Evolutionary conservation across 2,113 vertebrate genomes (phyloP), one percentile per base, ranked within the genome.

Genomic region (Perca fluviatilis): DNA sequence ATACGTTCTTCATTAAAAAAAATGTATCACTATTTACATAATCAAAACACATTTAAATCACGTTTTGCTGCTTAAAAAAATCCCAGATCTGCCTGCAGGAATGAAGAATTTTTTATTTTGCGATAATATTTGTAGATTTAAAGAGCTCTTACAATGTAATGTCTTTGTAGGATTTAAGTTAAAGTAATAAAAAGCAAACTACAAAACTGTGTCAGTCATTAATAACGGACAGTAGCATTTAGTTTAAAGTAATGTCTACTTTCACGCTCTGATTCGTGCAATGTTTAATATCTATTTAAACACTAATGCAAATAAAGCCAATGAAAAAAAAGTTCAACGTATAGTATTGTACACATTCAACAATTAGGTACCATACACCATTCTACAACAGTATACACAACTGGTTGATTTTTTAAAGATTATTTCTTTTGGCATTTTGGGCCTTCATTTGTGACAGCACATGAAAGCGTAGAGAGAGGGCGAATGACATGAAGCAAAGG

Each of bases 101-200:
- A 61, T 43, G 5, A 74, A 51, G 27, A 50, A 11, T 12, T 53
- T 33, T 54, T 30, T 61, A 1, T 30, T n/a, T 62, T 61, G 13
- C 1, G 3, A 68, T 30, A 36, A 56, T 57, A 25, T 23, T 23
- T 25, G 47, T 47, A 16, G 33, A 21, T 74, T 58, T 13, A 47
- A 58, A 27, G 7, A 47, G 19, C 40, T 40, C 5, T 27, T 4
- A 53, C 8, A 30, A 61, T 21, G 50, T 9, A n/a, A 40, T 27
- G 12, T 71, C 7, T 46, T n/a, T 43, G 25, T 8, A 27, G 23
- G 46, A 53, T 33, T 15, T 5, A 25, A 46, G 15, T 68, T 79
- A 79, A 62, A 66, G 61, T 60, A 65, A 65, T 77, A 14, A 72
- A 77, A 83, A 60, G 54, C 19, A 67, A 58, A 65, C 5, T 30